Conservation (phyloP, 2,113 vertebrate species). For the Thamnaconus septentrionalis region DNA sequence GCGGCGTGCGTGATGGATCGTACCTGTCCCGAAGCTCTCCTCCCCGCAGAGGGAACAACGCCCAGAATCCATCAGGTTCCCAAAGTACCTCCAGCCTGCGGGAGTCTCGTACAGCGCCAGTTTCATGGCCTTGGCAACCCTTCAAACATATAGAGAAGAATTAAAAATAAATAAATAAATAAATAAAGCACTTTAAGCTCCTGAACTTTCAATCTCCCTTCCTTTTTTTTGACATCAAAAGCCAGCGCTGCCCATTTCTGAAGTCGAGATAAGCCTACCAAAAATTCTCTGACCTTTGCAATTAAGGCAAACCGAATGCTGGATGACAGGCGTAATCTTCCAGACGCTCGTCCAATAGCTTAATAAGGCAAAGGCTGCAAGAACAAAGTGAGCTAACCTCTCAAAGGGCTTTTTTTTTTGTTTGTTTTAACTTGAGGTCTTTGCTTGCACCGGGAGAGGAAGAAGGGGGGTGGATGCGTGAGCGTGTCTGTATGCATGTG, state of each 20-base stretch:
- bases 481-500: conserved; percentile 10
- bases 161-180: conserved; percentile 16
- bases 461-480: conserved; percentile 1
- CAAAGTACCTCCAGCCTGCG: conserved; percentile 95
- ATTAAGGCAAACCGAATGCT: conserved; percentile 56
- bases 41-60: conserved; percentile 96
- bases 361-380: conserved; percentile 69
- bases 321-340: conserved; percentile 45
- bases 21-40: conserved; percentile 98
- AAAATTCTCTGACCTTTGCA: conserved; percentile 51
- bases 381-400: conserved; percentile 66
- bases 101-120: conserved; percentile 96
- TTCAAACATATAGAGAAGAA: conserved; percentile 63
- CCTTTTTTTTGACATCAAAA: background rate
- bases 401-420: conserved; percentile 42
- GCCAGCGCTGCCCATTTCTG: conserved; percentile 5
- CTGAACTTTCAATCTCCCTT: conserved; percentile 11
- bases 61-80: conserved; percentile 96
- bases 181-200: conserved; percentile 12
- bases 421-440: conserved; percentile 63
- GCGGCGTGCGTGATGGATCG: conserved; percentile 7
- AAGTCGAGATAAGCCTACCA: conserved; percentile 24
- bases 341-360: conserved; percentile 62
- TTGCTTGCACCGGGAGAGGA: conserved; percentile 22
- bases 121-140: conserved; percentile 96